phyloP scores from a whole-genome alignment of 2,797 vertebrate genomes.

The Takifugu rubripes region DNA sequence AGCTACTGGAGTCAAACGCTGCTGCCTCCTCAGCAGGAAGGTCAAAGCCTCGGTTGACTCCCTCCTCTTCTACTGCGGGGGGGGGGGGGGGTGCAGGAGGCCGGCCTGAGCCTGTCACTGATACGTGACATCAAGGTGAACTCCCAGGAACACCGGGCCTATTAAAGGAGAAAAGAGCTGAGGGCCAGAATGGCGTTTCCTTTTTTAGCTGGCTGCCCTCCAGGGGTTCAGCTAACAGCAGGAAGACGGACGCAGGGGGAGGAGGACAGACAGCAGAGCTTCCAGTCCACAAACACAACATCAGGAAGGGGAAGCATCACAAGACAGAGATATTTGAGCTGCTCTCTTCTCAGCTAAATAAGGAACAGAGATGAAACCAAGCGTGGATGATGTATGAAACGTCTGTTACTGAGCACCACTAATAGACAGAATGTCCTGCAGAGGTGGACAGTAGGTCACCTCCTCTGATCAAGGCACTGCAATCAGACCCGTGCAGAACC shows the following conservation, averaged over 20 bases:
- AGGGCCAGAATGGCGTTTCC: slow-evolving; percentile 51
- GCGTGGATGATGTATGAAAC: no score
- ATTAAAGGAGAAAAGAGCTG: slow-evolving; percentile 62
- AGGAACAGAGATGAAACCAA: no score
- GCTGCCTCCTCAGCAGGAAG: slow-evolving; percentile 11
- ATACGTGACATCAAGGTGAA: slow-evolving; percentile 73
- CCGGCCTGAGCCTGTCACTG: slow-evolving; percentile 36
- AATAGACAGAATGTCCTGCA: no score
- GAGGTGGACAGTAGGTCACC: no score
- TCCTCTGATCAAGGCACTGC: no score
- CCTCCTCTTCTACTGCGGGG: slow-evolving; percentile 12
- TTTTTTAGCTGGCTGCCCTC: slow-evolving; percentile 57
- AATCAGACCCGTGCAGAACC: no score
- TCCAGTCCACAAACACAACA: no score
- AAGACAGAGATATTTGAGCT: background rate
- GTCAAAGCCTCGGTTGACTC: slow-evolving; percentile 31
- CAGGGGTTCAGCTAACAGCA: slow-evolving; percentile 50
- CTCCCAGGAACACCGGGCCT: slow-evolving; percentile 56
- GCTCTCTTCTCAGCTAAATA: background rate
- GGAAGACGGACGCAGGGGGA: slow-evolving; percentile 12
- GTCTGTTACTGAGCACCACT: no score
- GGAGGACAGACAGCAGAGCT: background rate
- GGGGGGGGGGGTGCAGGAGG: slow-evolving; percentile 30
- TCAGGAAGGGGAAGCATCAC: background rate
- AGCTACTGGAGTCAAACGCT: background rate